Base-by-base conservation (phyloP, 1,140 invertebrate genomes). In the Radopholus similis region DNA sequence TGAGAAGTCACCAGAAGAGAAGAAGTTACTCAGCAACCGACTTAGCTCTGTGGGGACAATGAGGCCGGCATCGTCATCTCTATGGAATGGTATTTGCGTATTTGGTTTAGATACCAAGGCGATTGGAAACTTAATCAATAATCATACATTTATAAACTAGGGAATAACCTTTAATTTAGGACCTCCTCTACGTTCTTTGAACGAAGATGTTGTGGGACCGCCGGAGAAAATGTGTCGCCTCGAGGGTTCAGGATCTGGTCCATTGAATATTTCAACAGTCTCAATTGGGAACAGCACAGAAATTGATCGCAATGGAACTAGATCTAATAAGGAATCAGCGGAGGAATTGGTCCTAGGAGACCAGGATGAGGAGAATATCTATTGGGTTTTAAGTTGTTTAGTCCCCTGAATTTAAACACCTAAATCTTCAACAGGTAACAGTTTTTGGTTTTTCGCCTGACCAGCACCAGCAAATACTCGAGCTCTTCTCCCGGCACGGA, bases 391-490 rank as follows among this genome's bases (percentile, higher is more conserved):
- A n/a, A n/a, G n/a, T n/a, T n/a, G n/a, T n/a, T n/a, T n/a, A n/a
- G n/a, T n/a, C n/a, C n/a, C n/a, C n/a, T n/a, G n/a, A n/a, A n/a
- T n/a, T n/a, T n/a, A n/a, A n/a, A n/a, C n/a, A n/a, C n/a, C n/a
- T n/a, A n/a, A n/a, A n/a, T n/a, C n/a, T n/a, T n/a, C n/a, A n/a
- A n/a, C n/a, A n/a, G 72, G 72, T 73, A 13, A 73, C 72, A 8
- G 72, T 73, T n/a, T 73, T 77, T 55, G 72, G 72, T 4, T 73
- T 73, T 60, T 28, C 68, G 1, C 0, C 68, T 8, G 74, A 73
- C 30, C 51, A 73, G 15, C 38, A 28, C 0, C 47, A 62, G 11
- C 26, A 54, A 4, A 73, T 73, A 49, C 42, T 73, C 38, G 64
- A 76, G n/a, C 32, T 73, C 11, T 73, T 73, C 40, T 62, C 66